A percentile compares a stretch with the other conserved stretches of the same genome.
These are phyloP conservation scores for Pipa parva DNA, from an alignment of 2,113 vertebrate genomes.

Conservation along the genomic window DNA sequence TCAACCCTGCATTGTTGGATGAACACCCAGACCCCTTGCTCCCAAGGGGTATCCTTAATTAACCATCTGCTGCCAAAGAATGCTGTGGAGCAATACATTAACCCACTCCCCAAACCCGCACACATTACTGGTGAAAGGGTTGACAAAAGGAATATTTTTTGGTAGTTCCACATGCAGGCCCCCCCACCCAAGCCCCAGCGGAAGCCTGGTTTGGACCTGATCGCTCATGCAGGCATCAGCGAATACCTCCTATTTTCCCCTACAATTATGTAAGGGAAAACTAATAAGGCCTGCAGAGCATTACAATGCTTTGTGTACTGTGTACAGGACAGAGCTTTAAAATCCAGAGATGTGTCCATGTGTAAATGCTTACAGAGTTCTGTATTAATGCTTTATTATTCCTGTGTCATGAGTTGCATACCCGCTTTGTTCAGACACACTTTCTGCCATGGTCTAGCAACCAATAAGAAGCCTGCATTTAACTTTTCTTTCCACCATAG, in stretches of 20 bases:
- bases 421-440: no score
- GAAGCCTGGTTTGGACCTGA: conserved; percentile 5
- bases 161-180: background rate
- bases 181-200: background rate
- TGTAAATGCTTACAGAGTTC: no score
- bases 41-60: background rate
- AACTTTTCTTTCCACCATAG: no score
- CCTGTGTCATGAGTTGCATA: no score
- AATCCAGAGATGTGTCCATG: background rate
- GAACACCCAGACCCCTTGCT: background rate
- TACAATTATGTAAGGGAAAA: conserved; percentile 6
- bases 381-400: no score
- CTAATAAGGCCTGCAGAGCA: background rate
- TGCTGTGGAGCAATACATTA: background rate
- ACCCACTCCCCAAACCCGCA: background rate
- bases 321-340: background rate
- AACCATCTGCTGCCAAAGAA: background rate
- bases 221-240: conserved; percentile 20
- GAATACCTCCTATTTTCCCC: conserved; percentile 17
- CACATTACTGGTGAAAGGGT: background rate
- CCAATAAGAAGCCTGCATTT: no score
- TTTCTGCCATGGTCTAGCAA: no score
- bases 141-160: background rate
- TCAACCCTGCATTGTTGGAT: background rate
- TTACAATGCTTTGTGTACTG: background rate